Evolutionary conservation across 2,888 invertebrate species (phyloP).

Genomic region (Tenthredo mesomela): DNA sequence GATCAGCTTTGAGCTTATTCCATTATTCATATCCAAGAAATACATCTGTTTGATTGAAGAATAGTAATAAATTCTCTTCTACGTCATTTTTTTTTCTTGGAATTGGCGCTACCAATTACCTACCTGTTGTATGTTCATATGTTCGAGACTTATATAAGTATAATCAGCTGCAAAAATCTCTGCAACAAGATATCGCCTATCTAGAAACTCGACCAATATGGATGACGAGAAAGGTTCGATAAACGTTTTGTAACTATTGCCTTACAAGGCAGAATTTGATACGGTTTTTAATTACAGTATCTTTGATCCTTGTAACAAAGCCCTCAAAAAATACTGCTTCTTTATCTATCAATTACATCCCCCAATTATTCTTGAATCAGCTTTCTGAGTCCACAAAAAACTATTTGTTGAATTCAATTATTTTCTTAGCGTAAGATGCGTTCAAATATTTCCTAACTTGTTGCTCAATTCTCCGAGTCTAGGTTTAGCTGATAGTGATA

Average conservation of each 20-base stretch:
- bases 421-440: not conserved
- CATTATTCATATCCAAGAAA: not conserved
- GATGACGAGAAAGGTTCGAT: constrained; percentile 18
- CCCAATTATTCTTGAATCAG: not conserved
- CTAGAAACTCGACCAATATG: constrained; percentile 16
- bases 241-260: constrained; percentile 4
- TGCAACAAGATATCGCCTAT: constrained; percentile 35
- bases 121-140: not conserved
- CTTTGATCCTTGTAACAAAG: not conserved
- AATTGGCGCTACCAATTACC: not conserved
- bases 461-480: not conserved
- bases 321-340: not conserved
- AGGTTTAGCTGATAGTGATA: constrained; percentile 40
- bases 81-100: not conserved
- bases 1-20: not conserved
- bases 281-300: not conserved
- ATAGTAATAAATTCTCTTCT: not conserved
- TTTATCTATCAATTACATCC: not conserved
- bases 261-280: not conserved
- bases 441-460: constrained; percentile 5
- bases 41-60: not conserved
- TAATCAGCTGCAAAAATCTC: constrained; percentile 43
- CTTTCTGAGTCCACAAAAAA: not conserved
- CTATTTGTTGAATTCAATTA: not conserved
- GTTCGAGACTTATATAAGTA: constrained; percentile 10